Evolutionary conservation across 2,113 vertebrate species (phyloP).

Genomic region (Saccopteryx leptura): DNA sequence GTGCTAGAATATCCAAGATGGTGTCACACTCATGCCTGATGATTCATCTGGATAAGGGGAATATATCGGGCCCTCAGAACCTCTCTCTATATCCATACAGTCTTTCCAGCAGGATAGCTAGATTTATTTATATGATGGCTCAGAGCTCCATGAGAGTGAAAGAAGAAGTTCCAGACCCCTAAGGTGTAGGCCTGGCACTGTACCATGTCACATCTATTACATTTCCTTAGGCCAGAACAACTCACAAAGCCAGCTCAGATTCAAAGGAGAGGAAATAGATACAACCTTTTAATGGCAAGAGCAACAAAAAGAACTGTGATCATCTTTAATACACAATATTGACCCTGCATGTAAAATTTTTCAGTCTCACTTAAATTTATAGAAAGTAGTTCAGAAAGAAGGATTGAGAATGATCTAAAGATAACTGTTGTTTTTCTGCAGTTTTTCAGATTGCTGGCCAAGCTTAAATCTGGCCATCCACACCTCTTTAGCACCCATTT

Average conservation of each 20-base stretch:
- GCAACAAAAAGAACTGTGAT: not conserved
- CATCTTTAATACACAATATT: not conserved
- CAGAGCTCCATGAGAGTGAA: not conserved
- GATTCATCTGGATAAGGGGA: not conserved
- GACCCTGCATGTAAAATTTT: not conserved
- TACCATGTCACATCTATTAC: not conserved
- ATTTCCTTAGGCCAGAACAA: not conserved
- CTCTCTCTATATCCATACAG: not conserved
- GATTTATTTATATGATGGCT: not conserved
- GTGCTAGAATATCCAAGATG: not conserved
- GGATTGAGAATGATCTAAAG: not conserved
- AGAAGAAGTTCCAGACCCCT: not conserved
- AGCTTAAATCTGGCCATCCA: not conserved
- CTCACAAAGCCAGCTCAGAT: not conserved
- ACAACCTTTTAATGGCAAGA: not conserved
- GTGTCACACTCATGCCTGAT: not conserved
- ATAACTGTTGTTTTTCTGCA: not conserved
- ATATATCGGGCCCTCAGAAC: not conserved
- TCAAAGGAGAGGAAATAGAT: not conserved
- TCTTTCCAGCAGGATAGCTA: not conserved
- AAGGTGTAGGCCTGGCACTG: not conserved
- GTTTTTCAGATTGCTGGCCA: not conserved
- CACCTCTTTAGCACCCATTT: not conserved
- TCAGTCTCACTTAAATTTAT: not conserved
- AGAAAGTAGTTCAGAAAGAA: not conserved